phyloP scores from a whole-genome alignment of 2,797 vertebrate genomes.

The Bufotes viridis region DNA sequence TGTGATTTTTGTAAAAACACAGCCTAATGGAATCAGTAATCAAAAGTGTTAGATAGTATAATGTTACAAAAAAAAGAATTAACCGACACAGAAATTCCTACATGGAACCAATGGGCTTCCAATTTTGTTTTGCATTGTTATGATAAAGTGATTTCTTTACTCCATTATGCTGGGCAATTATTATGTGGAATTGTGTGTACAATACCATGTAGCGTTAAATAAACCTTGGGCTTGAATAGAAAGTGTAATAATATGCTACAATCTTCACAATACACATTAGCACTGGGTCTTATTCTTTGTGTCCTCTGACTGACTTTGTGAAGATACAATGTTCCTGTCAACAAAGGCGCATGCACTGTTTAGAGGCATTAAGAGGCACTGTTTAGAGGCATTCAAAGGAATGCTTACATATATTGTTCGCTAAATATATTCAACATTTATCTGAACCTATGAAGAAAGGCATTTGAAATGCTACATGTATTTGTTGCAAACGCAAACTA shows the following conservation, averaged over 20 bases:
- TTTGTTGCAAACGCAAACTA: constrained; percentile 10
- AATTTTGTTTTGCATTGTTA: constrained; percentile 4
- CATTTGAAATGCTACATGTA: not conserved
- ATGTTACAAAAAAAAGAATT: not conserved
- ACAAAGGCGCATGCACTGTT: constrained; percentile 8
- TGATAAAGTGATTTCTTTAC: not conserved
- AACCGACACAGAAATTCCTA: not conserved
- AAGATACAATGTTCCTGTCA: constrained; percentile 21
- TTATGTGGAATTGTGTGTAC: not conserved
- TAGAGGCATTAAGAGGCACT: not conserved
- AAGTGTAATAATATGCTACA: constrained; percentile 30
- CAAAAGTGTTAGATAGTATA: not conserved
- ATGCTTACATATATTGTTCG: constrained; percentile 25
- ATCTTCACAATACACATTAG: constrained; percentile 48
- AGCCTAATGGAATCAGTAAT: not conserved
- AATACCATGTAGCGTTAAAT: not conserved
- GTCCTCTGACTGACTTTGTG: constrained; percentile 23
- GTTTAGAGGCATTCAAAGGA: constrained; percentile 1
- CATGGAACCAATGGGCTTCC: not conserved
- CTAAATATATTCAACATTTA: constrained; percentile 6
- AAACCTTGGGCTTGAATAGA: constrained; percentile 26
- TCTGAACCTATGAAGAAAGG: not conserved
- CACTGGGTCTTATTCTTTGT: constrained; percentile 4
- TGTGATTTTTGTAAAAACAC: not conserved
- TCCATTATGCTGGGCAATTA: not conserved